These are phyloP conservation scores for Argyresthia albistria DNA, from an alignment of 2,888 invertebrate species.

Conservation along the genomic window DNA sequence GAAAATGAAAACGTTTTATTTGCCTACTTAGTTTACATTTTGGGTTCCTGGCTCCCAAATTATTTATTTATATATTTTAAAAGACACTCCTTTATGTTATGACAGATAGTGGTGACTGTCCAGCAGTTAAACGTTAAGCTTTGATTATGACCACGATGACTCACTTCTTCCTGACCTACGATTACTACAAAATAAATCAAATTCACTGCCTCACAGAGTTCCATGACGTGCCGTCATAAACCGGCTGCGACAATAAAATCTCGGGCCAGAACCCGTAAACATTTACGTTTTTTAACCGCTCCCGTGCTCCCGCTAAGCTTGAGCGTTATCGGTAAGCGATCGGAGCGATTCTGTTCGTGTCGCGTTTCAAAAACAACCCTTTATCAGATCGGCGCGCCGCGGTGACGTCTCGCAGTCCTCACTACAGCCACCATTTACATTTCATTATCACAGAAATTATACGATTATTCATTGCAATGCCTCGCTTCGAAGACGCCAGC, in stretches of 20 bases:
- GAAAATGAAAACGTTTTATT: no score
- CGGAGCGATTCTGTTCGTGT: constrained; percentile 29
- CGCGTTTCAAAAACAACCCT: constrained; percentile 44
- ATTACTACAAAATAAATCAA: background rate
- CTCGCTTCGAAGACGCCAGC: background rate
- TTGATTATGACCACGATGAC: no score
- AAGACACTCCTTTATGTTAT: no score
- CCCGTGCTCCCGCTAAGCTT: constrained; percentile 29
- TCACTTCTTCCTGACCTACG: no score
- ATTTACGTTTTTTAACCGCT: background rate
- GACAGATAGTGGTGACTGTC: no score
- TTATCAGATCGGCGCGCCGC: constrained; percentile 55
- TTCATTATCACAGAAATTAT: constrained; percentile 54
- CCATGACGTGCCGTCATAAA: constrained; percentile 1
- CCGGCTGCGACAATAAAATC: background rate
- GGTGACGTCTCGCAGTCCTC: constrained; percentile 42
- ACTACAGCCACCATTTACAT: constrained; percentile 20
- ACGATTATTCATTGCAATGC: constrained; percentile 11
- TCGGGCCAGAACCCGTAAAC: background rate
- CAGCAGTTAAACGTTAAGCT: no score
- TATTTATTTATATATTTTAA: no score
- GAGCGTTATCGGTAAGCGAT: constrained; percentile 59
- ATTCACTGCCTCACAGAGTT: background rate
- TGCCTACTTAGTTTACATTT: no score
- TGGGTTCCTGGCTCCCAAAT: no score